Evolutionary conservation across 2,888 invertebrate genomes (phyloP).

Genomic region (Atethmia centrago): DNA sequence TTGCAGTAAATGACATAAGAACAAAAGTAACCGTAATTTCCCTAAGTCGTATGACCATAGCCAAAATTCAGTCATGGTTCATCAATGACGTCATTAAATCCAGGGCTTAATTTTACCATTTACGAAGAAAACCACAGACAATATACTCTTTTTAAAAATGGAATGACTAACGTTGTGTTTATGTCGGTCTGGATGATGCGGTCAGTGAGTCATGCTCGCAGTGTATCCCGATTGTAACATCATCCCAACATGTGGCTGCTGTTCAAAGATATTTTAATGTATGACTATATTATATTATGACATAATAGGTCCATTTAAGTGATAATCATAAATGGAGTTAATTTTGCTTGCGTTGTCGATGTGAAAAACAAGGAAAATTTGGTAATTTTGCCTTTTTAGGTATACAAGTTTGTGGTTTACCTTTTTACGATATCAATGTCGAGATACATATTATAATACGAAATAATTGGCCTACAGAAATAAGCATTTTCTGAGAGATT

Average conservation of each 20-base stretch:
- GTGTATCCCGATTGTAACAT: slow-evolving; percentile 48
- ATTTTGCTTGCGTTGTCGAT: neutral
- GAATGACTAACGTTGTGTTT: slow-evolving; percentile 56
- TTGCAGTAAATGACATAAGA: neutral
- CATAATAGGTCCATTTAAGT: neutral
- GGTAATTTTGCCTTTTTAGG: neutral
- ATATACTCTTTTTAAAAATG: slow-evolving; percentile 4
- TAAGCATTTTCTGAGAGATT: neutral
- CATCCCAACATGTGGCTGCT: slow-evolving; percentile 54
- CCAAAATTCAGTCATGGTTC: neutral
- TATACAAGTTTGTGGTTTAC: neutral
- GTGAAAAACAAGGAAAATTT: slow-evolving; percentile 5
- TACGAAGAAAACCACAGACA: slow-evolving; percentile 16
- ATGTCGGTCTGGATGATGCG: slow-evolving; percentile 44
- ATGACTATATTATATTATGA: slow-evolving; percentile 6
- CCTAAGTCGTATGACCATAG: neutral
- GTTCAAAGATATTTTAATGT: slow-evolving; percentile 14
- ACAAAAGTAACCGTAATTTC: slow-evolving; percentile 5
- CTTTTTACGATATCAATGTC: neutral
- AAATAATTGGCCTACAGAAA: neutral
- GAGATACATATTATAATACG: neutral
- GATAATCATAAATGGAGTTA: neutral
- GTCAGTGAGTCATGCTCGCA: slow-evolving; percentile 54
- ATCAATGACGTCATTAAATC: slow-evolving; percentile 1
- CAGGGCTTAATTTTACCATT: neutral